Base-by-base conservation (phyloP, 2,797 vertebrate species). In the Taeniopygia guttata region DNA sequence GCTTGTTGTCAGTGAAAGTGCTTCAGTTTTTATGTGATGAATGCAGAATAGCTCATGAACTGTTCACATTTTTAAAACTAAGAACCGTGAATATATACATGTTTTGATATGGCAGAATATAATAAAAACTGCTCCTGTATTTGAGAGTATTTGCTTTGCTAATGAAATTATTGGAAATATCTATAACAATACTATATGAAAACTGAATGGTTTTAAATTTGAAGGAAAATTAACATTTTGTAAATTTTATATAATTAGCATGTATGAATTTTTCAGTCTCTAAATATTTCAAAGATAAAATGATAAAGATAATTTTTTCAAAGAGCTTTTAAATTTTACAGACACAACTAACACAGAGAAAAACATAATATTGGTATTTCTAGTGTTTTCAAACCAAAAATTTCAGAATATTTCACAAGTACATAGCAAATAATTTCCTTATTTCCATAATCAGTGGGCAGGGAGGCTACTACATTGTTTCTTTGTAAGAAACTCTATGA, bases 51-150 rank as follows among this genome's bases (percentile, higher is more conserved):
- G 10, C n/a, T 89, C 14, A 63, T 29, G 36, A 90, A 40, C n/a
- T 30, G 19, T 52, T 92, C 22, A 25, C 1, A 1, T 27, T 22
- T 89, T 68, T 94, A 78, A 92, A 86, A 78, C 9, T 29, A 36
- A 87, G 51, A 78, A 4, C 15, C 0, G 0, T 58, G 34, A 60
- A 46, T 11, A 9, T 4, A 12, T 8, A n/a, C 3, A 34, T 1
- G 1, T 34, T 54, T 7, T 74, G 25, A 48, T 42, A 36, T 4
- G 4, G 16, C 30, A 87, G 43, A 89, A 48, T 58, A 67, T 4
- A 36, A 55, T 54, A 12, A 4, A 63, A 30, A 36, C 11, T 76
- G 4, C 5, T 80, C 16, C n/a, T 43, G 5, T 19, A 6, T 23
- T 34, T 55, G 8, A 34, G 4, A 51, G 4, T 11, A 14, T 52